Conservation (phyloP, 2,113 vertebrate genomes). For the Lophochroa leadbeateri region DNA sequence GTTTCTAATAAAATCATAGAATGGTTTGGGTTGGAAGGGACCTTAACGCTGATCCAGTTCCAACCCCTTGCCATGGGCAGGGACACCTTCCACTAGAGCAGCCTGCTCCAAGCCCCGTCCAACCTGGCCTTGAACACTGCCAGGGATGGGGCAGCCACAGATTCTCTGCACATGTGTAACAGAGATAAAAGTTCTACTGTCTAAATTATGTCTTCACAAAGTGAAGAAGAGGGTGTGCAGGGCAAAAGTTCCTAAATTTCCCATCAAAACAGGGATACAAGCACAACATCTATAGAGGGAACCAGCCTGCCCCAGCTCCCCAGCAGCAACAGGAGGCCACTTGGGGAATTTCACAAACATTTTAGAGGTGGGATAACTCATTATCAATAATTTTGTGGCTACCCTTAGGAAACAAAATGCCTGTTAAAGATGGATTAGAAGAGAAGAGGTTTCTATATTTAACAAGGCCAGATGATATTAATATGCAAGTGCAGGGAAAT, state of each 20-base stretch:
- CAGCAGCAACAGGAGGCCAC: neutral
- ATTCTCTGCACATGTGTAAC: neutral
- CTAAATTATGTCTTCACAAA: neutral
- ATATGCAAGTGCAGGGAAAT: neutral
- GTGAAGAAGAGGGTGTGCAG: neutral
- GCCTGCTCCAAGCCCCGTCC: neutral
- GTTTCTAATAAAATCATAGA: neutral
- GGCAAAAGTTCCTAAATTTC: neutral
- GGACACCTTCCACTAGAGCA: neutral
- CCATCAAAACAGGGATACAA: neutral
- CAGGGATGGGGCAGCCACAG: neutral
- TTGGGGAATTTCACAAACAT: neutral
- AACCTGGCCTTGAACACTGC: neutral
- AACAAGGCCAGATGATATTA: conserved; percentile 18
- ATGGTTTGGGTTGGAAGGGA: neutral
- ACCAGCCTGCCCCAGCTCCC: neutral
- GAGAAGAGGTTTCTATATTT: conserved; percentile 17
- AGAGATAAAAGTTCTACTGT: neutral
- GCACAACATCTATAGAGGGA: too few species aligned
- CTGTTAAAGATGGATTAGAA: neutral
- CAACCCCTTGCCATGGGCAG: neutral
- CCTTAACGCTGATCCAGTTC: neutral
- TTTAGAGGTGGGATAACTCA: neutral
- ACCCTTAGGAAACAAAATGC: neutral
- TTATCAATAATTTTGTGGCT: neutral